Percentiles rank a stretch among this genome's conserved stretches.
phyloP scores from a whole-genome alignment of 1,140 invertebrate genomes.

The Homalodisca vitripennis region DNA sequence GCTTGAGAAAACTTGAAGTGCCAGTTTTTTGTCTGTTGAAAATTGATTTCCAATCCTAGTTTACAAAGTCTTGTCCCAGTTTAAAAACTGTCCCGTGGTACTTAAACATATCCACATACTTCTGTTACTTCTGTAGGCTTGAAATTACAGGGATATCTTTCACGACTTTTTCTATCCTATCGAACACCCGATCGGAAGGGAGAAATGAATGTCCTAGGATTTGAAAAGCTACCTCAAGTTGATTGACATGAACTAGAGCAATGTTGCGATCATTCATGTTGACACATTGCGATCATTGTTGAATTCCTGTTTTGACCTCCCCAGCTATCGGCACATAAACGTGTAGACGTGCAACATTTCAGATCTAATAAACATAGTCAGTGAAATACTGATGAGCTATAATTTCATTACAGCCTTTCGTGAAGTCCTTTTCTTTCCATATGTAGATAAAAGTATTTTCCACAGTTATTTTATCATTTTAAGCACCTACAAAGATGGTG shows the following conservation, averaged over 20 bases:
- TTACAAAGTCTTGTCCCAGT: neutral
- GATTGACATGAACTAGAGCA: constrained; percentile 36
- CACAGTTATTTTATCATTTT: too few relatives aligned
- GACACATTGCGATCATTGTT: too few relatives aligned
- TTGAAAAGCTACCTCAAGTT: constrained; percentile 41
- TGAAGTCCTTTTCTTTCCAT: neutral
- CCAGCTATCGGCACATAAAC: neutral
- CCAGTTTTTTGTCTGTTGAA: constrained; percentile 27
- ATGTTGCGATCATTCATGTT: neutral
- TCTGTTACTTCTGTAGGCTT: constrained; percentile 27
- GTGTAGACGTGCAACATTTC: neutral
- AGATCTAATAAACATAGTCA: neutral
- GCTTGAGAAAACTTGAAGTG: constrained; percentile 34
- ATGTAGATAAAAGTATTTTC: neutral
- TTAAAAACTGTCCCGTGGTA: constrained; percentile 30
- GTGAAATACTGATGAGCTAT: neutral
- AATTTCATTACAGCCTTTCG: neutral
- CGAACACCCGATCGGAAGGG: constrained; percentile 45
- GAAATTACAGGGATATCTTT: constrained; percentile 39
- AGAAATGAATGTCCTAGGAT: constrained; percentile 43
- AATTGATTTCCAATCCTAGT: constrained; percentile 29
- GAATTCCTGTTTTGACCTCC: too few relatives aligned
- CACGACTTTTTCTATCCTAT: constrained; percentile 40
- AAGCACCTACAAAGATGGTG: neutral
- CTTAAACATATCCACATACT: constrained; percentile 31